phyloP scores from a whole-genome alignment of 2,797 vertebrate species.

The Mormyrus hasselquistii region DNA sequence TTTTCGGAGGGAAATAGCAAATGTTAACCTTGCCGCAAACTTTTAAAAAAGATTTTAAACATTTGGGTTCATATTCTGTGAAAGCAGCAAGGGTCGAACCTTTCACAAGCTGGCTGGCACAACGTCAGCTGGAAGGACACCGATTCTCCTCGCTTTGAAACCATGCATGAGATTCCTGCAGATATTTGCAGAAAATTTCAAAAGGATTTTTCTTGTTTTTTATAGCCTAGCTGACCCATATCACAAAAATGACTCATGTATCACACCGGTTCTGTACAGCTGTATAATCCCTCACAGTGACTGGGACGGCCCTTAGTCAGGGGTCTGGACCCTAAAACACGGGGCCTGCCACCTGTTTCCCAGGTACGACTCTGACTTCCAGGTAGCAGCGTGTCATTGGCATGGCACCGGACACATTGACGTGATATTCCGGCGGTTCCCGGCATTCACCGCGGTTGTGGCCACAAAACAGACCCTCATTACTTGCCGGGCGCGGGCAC shows the following conservation, averaged over 20 bases:
- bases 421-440: neutral
- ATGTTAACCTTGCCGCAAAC: neutral
- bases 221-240: conserved; percentile 1
- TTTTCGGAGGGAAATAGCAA: neutral
- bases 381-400: neutral
- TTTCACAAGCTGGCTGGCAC: neutral
- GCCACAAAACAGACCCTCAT: neutral
- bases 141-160: neutral
- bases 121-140: conserved; percentile 1
- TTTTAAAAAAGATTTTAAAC: neutral
- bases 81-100: neutral
- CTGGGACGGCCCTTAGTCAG: neutral
- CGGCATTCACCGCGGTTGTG: neutral
- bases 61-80: neutral
- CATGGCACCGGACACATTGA: neutral
- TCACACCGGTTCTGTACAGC: neutral
- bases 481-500: neutral
- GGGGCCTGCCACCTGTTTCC: neutral
- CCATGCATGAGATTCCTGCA: neutral
- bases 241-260: neutral
- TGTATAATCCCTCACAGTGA: neutral
- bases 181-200: neutral
- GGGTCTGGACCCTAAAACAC: neutral
- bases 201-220: neutral
- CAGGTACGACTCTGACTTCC: neutral